These are phyloP conservation scores for Clarias fuscus DNA, from an alignment of 2,797 vertebrate species.

Conservation along the genomic window DNA sequence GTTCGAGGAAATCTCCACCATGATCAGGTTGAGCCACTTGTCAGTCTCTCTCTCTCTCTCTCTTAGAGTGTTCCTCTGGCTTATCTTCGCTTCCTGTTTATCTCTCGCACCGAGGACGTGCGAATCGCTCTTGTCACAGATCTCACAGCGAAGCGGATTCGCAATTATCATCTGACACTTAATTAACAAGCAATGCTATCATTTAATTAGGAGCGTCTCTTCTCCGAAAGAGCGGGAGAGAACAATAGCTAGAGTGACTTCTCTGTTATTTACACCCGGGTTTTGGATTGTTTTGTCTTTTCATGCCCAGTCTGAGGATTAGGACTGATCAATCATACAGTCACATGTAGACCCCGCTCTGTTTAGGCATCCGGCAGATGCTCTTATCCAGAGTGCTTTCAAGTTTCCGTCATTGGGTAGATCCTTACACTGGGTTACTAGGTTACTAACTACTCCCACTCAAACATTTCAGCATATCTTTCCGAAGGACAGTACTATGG, in stretches of 20 bases:
- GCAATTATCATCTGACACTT: constrained; percentile 34
- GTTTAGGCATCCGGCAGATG: too few relatives aligned
- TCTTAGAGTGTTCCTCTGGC: neutral
- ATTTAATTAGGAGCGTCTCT: constrained; percentile 41
- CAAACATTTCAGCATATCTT: too few relatives aligned
- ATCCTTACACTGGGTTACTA: too few relatives aligned
- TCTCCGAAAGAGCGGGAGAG: neutral
- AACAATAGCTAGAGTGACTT: neutral
- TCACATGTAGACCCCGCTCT: neutral
- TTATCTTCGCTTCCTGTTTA: neutral
- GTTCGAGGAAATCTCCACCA: constrained; percentile 13
- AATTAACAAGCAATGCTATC: constrained; percentile 19
- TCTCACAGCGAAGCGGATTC: constrained; percentile 23
- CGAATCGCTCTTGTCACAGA: constrained; percentile 17
- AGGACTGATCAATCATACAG: neutral
- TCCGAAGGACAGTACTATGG: too few relatives aligned
- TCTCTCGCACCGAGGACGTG: neutral
- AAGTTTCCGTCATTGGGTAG: too few relatives aligned
- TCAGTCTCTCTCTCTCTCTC: neutral
- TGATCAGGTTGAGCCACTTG: neutral
- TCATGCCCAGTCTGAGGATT: neutral
- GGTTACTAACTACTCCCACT: too few relatives aligned
- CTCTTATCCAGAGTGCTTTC: too few relatives aligned
- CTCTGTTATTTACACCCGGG: neutral
- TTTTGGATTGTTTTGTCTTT: neutral